Percentiles rank a stretch among this genome's conserved stretches.
These are phyloP conservation scores for Coelogynopora nodosa DNA, from an alignment of 2,888 invertebrate genomes.

Conservation along the genomic window DNA sequence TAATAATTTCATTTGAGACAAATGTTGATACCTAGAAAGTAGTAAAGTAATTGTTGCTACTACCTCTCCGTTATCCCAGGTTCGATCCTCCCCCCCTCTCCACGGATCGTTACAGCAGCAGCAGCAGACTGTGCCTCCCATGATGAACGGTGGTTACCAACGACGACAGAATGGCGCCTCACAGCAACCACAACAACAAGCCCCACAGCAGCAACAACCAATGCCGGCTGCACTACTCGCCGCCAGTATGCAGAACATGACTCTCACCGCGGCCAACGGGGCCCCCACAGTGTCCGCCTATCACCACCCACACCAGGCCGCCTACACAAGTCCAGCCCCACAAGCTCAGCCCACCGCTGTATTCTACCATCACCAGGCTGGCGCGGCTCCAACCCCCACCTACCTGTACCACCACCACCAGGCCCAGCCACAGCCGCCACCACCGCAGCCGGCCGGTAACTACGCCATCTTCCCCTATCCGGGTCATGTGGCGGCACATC, in stretches of 20 bases:
- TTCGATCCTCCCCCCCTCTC: not conserved
- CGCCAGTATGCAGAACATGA: not conserved
- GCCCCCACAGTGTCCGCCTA: not conserved
- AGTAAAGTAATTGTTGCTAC: too few relatives aligned
- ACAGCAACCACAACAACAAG: constrained; percentile 21
- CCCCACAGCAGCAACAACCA: not conserved
- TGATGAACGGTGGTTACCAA: constrained; percentile 6
- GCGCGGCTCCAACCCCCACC: not conserved
- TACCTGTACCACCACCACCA: not conserved
- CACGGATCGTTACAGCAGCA: not conserved
- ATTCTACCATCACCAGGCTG: not conserved
- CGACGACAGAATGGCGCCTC: not conserved
- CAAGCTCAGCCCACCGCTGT: not conserved
- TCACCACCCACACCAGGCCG: not conserved
- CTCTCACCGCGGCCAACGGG: not conserved
- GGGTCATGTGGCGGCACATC: too few relatives aligned
- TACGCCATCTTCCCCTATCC: constrained; percentile 14
- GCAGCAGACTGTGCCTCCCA: not conserved
- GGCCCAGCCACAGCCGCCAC: not conserved
- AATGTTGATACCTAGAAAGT: too few relatives aligned
- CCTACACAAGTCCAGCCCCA: not conserved
- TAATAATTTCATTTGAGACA: too few relatives aligned
- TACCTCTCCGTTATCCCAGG: not conserved
- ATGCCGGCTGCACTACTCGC: constrained; percentile 21
- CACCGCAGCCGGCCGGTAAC: not conserved